Conservation (phyloP, 2,113 vertebrate genomes). For the Aphelocoma coerulescens region DNA sequence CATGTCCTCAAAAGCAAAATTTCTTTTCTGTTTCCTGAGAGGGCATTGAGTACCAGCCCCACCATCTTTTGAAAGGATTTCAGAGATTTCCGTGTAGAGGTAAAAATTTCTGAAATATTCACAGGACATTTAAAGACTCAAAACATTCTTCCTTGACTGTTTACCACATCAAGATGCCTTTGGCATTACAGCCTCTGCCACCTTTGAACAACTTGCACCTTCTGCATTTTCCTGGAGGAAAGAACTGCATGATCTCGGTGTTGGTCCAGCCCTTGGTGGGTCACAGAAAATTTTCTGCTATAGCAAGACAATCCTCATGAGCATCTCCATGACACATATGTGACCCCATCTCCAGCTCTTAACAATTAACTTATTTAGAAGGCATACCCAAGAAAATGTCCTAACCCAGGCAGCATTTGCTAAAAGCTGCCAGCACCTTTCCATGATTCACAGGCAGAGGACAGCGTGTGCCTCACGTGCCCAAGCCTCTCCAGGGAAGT, state of each 20-base stretch:
- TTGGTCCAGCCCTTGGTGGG: background rate
- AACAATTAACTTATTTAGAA: background rate
- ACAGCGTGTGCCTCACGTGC: fast-evolving
- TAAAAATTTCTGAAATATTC: background rate
- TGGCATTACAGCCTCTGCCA: background rate
- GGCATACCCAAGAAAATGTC: background rate
- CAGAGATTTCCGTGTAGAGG: background rate
- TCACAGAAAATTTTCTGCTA: background rate
- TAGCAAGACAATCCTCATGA: background rate
- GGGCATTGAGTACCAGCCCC: background rate
- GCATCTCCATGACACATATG: fast-evolving
- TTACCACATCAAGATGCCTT: background rate
- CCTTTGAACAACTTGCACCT: background rate
- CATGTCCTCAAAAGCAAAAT: background rate
- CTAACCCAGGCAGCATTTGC: background rate
- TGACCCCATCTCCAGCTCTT: background rate
- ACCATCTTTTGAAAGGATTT: background rate
- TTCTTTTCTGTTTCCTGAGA: background rate
- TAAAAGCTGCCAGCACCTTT: background rate
- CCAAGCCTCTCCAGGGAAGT: background rate
- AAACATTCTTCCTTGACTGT: background rate
- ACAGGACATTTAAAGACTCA: background rate
- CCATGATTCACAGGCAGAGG: background rate
- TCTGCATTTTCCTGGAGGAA: background rate
- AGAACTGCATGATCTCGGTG: background rate